These are phyloP conservation scores for Alosa alosa DNA, from an alignment of 2,113 vertebrate species.

Conservation along the genomic window DNA sequence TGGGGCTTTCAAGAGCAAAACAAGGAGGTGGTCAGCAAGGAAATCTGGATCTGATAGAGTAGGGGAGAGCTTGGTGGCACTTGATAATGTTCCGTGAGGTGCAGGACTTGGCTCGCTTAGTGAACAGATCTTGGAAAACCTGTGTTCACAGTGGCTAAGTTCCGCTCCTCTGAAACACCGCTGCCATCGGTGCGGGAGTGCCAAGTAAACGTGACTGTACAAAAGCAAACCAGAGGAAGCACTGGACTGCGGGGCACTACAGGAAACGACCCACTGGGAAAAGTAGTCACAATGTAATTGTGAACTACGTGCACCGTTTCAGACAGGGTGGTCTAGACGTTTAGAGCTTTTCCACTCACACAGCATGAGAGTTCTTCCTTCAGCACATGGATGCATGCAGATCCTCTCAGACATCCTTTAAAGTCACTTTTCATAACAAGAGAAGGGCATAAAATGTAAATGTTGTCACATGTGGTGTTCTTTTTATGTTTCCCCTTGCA, in stretches of 20 bases:
- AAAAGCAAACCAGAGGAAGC: conserved; percentile 20
- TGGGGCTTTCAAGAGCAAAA: not conserved
- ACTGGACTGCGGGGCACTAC: conserved; percentile 60
- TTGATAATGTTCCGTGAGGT: conserved; percentile 63
- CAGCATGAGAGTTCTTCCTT: not conserved
- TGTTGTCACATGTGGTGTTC: not conserved
- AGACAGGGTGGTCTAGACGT: conserved; percentile 64
- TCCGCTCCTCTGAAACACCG: conserved; percentile 73
- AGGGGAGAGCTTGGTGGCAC: not conserved
- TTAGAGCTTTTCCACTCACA: not conserved
- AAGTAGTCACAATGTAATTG: conserved; percentile 61
- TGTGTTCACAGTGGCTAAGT: conserved; percentile 89
- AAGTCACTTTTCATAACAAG: not conserved
- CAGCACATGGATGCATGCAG: not conserved
- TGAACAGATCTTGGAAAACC: conserved; percentile 77
- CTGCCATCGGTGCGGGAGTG: conserved; percentile 23
- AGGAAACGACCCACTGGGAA: conserved; percentile 66
- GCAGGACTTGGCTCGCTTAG: conserved; percentile 82
- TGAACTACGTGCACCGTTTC: conserved; percentile 60
- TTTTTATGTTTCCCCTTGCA: not conserved
- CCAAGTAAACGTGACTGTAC: conserved; percentile 20
- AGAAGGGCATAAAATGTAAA: not conserved
- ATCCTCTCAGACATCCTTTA: not conserved
- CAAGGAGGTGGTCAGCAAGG: not conserved
- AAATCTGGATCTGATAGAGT: conserved; percentile 28